phyloP scores from a whole-genome alignment of 2,113 vertebrate species.

The Odontophorus gujanensis region DNA sequence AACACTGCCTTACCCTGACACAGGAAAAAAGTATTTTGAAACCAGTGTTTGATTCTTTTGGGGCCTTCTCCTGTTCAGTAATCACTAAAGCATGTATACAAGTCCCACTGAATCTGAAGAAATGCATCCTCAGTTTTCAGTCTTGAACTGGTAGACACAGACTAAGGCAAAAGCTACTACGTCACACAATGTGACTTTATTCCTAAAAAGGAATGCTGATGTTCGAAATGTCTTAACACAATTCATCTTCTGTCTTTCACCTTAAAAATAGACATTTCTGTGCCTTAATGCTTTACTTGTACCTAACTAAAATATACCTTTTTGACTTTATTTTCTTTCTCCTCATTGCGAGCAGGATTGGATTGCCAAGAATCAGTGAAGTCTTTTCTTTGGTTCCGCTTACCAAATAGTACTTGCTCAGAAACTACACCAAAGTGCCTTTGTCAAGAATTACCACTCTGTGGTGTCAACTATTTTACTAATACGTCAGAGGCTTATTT shows the following conservation, averaged over 20 bases:
- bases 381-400: background rate
- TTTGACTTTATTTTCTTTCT: background rate
- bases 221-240: background rate
- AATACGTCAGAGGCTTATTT: conserved; percentile 2
- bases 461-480: background rate
- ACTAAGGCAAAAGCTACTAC: background rate
- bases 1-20: rapidly evolving
- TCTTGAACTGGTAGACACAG: background rate
- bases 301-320: background rate
- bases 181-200: background rate
- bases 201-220: background rate
- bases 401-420: background rate
- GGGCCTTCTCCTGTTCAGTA: background rate
- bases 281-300: background rate
- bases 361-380: background rate
- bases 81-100: background rate
- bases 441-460: background rate
- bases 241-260: background rate
- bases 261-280: background rate
- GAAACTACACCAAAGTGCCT: background rate
- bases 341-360: background rate
- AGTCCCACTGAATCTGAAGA: background rate
- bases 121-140: background rate
- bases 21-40: background rate
- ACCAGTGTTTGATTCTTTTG: background rate